Conservation (phyloP, 2,888 invertebrate species). For the Apodemia duryi region DNA sequence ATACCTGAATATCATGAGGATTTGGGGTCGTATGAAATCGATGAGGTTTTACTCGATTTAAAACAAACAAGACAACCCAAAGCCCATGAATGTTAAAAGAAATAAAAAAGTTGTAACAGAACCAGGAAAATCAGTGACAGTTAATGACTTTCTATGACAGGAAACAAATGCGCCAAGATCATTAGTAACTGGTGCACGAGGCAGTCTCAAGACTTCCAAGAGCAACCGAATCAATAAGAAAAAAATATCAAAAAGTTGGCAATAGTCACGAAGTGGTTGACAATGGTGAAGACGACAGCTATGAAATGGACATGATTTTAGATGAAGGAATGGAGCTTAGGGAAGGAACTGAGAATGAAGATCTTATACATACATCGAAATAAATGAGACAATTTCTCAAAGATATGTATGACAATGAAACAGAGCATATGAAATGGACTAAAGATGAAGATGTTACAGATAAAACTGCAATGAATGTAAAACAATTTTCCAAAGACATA, state of each 20-base stretch:
- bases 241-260: not conserved
- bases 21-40: no score
- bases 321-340: not conserved
- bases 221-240: not conserved
- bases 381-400: no score
- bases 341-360: no score
- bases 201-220: not conserved
- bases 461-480: no score
- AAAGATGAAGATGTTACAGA: no score
- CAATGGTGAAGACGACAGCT: not conserved
- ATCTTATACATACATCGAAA: no score
- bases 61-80: not conserved
- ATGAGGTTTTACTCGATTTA: no score
- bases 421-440: no score
- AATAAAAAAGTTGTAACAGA: slow-evolving; percentile 2
- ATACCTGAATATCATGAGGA: no score
- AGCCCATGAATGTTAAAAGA: not conserved
- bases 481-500: no score
- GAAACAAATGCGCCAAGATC: not conserved
- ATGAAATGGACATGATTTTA: not conserved
- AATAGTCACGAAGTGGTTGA: not conserved
- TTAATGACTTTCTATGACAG: not conserved
- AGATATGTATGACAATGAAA: no score
- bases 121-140: slow-evolving; percentile 1
- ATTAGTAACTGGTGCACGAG: not conserved